A percentile compares a stretch with the other conserved stretches of the same genome.
phyloP scores from a whole-genome alignment of 2,797 vertebrate species.

The Hydrocynus forskahlii region DNA sequence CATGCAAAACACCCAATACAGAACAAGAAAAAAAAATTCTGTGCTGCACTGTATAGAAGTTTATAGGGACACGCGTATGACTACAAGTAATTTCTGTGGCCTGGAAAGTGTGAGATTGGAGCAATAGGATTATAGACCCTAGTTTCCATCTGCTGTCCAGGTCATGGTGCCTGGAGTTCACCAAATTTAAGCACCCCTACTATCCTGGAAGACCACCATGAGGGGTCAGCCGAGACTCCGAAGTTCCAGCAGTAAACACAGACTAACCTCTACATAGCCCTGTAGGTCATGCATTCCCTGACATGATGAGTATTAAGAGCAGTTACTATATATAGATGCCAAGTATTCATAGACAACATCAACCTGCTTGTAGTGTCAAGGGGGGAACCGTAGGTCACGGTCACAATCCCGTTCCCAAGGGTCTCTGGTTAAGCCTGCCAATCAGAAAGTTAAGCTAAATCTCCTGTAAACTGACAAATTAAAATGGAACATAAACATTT shows the following conservation, averaged over 20 bases:
- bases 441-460: slow-evolving; percentile 22
- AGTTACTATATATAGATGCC: slow-evolving; percentile 58
- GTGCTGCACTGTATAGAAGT: background rate
- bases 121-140: slow-evolving; percentile 45
- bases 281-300: slow-evolving; percentile 36
- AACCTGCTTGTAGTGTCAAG: slow-evolving; percentile 30
- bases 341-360: slow-evolving; percentile 57
- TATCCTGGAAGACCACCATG: slow-evolving; percentile 24
- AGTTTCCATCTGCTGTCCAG: slow-evolving; percentile 41
- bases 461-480: slow-evolving; percentile 7
- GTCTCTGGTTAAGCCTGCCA: slow-evolving; percentile 17
- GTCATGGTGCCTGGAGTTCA: slow-evolving; percentile 17
- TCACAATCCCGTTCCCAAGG: background rate
- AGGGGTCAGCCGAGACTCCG: slow-evolving; percentile 45
- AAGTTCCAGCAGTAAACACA: slow-evolving; percentile 14
- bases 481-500: slow-evolving; percentile 47
- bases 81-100: slow-evolving; percentile 4
- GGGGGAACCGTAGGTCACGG: slow-evolving; percentile 26
- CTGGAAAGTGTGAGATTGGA: slow-evolving; percentile 25
- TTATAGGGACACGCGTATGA: background rate
- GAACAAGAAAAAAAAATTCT: background rate
- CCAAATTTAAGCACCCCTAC: background rate
- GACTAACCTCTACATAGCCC: background rate
- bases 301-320: slow-evolving; percentile 35
- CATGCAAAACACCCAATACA: background rate